A percentile compares a stretch with the other conserved stretches of the same genome.
Conservation (phyloP, 2,888 invertebrate genomes). For the Amblyjoppa fuscipennis region DNA sequence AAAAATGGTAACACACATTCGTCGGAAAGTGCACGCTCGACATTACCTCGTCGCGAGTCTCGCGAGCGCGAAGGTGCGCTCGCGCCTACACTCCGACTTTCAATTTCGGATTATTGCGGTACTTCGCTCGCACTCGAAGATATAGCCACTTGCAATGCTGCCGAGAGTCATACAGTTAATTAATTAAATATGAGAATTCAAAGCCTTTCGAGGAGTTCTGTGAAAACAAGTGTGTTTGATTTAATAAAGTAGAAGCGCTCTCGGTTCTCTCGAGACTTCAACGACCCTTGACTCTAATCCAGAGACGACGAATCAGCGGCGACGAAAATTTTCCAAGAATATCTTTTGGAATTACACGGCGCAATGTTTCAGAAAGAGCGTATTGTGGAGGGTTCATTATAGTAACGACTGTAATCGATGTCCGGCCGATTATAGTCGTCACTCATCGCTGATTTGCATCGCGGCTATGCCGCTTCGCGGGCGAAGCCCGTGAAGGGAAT, state of each 20-base stretch:
- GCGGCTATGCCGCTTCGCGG: constrained; percentile 3
- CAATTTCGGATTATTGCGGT: constrained; percentile 5
- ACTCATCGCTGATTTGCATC: not conserved
- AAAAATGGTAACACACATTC: not conserved
- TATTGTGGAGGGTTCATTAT: not conserved
- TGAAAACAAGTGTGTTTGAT: not conserved
- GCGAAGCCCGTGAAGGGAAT: not conserved
- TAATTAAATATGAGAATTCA: constrained; percentile 35
- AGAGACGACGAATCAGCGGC: not conserved
- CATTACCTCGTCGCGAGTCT: not conserved
- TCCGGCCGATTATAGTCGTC: not conserved
- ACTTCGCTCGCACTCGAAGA: constrained; percentile 11
- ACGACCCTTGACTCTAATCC: not conserved
- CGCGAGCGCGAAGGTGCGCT: not conserved
- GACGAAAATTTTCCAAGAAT: not conserved
- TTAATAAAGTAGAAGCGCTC: not conserved
- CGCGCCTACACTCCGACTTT: constrained; percentile 3
- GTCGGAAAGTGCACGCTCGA: not conserved
- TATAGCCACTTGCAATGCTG: not conserved
- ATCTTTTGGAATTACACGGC: not conserved
- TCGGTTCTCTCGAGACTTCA: not conserved
- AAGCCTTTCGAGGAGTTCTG: not conserved
- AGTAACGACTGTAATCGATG: not conserved
- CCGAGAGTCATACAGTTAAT: constrained; percentile 23
- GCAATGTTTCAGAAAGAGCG: not conserved